Conservation (phyloP, 2,113 vertebrate genomes). For the Pituophis catenifer region DNA sequence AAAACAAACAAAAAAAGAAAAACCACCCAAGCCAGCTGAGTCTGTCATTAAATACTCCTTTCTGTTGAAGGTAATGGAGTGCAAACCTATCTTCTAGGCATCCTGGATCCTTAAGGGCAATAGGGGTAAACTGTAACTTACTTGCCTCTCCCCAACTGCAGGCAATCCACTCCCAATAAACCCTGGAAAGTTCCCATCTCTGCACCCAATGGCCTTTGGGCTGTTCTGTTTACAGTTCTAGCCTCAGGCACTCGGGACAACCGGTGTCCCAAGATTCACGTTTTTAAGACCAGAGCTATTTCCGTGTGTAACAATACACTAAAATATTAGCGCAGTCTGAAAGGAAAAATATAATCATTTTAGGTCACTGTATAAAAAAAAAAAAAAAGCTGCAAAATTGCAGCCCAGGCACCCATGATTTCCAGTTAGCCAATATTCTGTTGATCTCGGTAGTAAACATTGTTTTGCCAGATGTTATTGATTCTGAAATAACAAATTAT, state of each 20-base stretch:
- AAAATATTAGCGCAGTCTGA: not conserved
- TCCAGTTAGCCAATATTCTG: not conserved
- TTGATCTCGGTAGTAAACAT: not conserved
- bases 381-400: too few relatives aligned
- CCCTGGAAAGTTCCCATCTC: not conserved
- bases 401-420: too few relatives aligned
- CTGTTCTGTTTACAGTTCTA: not conserved
- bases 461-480: not conserved
- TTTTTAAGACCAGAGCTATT: not conserved
- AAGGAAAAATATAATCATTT: not conserved
- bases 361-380: not conserved
- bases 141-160: not conserved
- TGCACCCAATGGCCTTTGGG: not conserved
- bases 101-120: not conserved
- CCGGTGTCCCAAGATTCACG: not conserved
- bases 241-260: not conserved
- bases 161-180: not conserved
- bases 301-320: not conserved
- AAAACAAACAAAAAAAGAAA: not conserved
- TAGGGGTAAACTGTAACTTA: not conserved
- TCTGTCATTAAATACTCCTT: not conserved
- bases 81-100: not conserved
- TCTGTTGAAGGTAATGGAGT: slow-evolving; percentile 3
- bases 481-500: not conserved
- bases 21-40: not conserved